These are phyloP conservation scores for Limnothrissa miodon DNA, from an alignment of 2,113 vertebrate species.

Conservation along the genomic window DNA sequence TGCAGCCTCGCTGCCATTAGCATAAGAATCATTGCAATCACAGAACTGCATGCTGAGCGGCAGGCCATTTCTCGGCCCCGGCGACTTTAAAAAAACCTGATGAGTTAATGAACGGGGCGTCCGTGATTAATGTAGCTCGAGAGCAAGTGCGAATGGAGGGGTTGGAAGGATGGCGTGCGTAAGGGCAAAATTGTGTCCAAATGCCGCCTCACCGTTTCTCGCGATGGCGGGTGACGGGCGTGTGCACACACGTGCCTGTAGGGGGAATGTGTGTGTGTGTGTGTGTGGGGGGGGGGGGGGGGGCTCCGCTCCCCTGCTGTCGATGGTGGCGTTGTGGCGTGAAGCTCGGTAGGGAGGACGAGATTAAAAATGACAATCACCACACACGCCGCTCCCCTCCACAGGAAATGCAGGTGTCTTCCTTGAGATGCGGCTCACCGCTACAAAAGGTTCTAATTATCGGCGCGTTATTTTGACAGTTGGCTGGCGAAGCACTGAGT, in stretches of 20 bases:
- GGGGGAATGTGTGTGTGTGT: too few species aligned
- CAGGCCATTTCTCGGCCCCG: neutral
- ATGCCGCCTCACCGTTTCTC: constrained; percentile 61
- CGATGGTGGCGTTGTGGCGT: neutral
- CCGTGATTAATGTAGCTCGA: neutral
- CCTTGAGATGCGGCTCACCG: constrained; percentile 74
- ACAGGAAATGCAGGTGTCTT: constrained; percentile 80
- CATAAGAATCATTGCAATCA: neutral
- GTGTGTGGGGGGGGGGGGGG: constrained; percentile 23
- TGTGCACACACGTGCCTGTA: constrained; percentile 56
- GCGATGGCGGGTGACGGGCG: constrained; percentile 50
- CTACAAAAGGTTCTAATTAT: constrained; percentile 80
- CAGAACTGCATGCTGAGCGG: neutral
- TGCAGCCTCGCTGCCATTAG: neutral
- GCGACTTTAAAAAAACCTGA: neutral
- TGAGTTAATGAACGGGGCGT: neutral
- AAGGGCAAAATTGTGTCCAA: neutral
- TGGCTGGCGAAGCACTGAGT: constrained; percentile 66
- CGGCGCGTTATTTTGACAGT: constrained; percentile 79
- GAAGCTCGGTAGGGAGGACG: constrained; percentile 47
- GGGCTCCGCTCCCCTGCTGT: neutral
- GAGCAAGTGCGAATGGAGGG: neutral
- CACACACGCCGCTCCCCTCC: constrained; percentile 69
- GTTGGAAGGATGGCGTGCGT: neutral
- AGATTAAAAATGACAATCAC: constrained; percentile 81